Evolutionary conservation across 2,113 vertebrate genomes (phyloP), one percentile per base, ranked within the genome.

Genomic region (Rousettus leschenaultii): DNA sequence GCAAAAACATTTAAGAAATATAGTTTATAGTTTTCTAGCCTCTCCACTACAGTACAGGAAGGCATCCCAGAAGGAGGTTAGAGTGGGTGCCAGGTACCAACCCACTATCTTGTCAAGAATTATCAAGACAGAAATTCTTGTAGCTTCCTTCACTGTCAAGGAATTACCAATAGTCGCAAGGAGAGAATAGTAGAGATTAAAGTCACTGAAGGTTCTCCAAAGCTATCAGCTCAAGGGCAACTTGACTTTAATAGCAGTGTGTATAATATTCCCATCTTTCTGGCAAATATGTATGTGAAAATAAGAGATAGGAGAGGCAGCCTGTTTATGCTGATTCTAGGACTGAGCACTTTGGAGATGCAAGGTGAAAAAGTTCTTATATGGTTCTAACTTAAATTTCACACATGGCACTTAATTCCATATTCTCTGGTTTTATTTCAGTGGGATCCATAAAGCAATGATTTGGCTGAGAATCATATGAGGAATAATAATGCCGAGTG

Each of bases 401-500:
- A 92, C 33, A 87, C 61, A 61, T 74, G 61, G 53, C n/a, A 79
- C 59, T 91, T 77, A 53, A 88, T 93, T 89, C 57, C 63, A 86
- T 83, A 70, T 53, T 91, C 21, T 16, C 55, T n/a, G 33, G 18
- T 93, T 95, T 89, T 79, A 35, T 43, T 93, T 96, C 86, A 77
- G 73, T 91, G 61, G 19, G 3, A 83, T 61, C 35, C 78, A 94
- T 35, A 57, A 91, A 48, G 92, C 38, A 66, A 89, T 22, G 68
- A 85, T 45, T 66, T 90, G 73, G n/a, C 57, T 53, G 59, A 75
- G 55, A 96, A 78, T 94, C 73, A 95, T 26, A 95, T 63, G 82
- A 92, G 61, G 38, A 88, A 71, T 45, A 78, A 74, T 38, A 94
- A 71, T 8, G 15, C 40, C 70, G 35, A 35, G 53, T 92, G 55